A percentile compares a stretch with the other conserved stretches of the same genome.
Evolutionary conservation across 2,888 invertebrate genomes (phyloP).

Genomic region (Hirtodrosophila cameraria): DNA sequence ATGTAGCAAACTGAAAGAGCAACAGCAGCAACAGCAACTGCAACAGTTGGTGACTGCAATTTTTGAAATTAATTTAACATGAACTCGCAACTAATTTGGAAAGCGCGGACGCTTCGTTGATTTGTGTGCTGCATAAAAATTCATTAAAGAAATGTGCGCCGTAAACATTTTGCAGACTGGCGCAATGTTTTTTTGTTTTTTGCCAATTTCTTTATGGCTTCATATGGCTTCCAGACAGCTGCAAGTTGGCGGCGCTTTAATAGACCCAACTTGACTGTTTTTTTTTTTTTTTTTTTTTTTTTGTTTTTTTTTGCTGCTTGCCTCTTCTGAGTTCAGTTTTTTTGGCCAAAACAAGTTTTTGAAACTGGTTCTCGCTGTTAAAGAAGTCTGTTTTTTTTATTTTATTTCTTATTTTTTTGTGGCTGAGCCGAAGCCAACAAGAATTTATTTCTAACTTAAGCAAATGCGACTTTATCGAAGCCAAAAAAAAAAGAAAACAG

Average conservation of each 20-base stretch:
- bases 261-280: conserved; percentile 68
- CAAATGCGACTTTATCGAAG: conserved; percentile 74
- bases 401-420: conserved; percentile 24
- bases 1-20: conserved; percentile 32
- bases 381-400: conserved; percentile 49
- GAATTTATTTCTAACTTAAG: conserved; percentile 79
- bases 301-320: conserved; percentile 11
- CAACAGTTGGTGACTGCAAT: conserved; percentile 40
- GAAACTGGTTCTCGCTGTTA: conserved; percentile 66
- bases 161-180: conserved; percentile 32
- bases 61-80: conserved; percentile 72
- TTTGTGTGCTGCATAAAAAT: conserved; percentile 55
- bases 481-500: conserved; percentile 24
- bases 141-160: conserved; percentile 64
- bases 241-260: conserved; percentile 72
- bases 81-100: conserved; percentile 72
- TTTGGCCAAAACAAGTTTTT: conserved; percentile 70
- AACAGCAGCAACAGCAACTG: conserved; percentile 30
- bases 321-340: conserved; percentile 46
- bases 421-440: conserved; percentile 43
- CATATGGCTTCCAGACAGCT: conserved; percentile 73
- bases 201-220: conserved; percentile 73
- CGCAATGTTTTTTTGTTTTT: conserved; percentile 10
- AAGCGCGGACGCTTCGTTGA: conserved; percentile 43
- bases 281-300: conserved; percentile 11